Conservation (phyloP, 2,113 vertebrate genomes). For the Cebus imitator region DNA sequence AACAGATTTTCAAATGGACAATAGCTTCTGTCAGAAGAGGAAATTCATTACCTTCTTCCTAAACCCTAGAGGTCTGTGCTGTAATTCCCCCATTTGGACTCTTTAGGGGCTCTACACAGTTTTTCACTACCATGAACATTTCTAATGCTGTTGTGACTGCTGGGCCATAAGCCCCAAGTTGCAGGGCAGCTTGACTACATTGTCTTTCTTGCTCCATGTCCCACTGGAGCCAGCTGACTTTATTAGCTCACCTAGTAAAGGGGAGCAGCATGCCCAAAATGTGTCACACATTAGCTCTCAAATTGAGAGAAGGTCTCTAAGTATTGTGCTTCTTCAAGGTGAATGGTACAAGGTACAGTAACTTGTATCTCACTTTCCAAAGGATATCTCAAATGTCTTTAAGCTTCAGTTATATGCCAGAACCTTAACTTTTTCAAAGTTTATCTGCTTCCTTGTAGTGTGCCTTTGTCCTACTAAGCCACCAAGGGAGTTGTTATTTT, state of each 20-base stretch:
- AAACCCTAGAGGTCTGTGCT: background rate
- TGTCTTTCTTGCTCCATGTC: background rate
- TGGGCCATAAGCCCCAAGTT: background rate
- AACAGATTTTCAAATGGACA: background rate
- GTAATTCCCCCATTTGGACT: background rate
- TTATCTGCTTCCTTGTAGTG: background rate
- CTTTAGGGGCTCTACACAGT: background rate
- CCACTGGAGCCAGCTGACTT: background rate
- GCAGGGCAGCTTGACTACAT: background rate
- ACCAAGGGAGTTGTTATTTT: background rate
- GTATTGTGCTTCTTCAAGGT: background rate
- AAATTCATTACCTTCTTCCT: background rate
- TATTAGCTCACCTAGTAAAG: background rate
- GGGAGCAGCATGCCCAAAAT: background rate
- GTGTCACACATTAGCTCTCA: background rate
- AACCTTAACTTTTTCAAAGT: background rate
- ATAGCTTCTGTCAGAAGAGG: background rate
- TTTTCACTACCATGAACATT: background rate
- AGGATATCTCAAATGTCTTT: background rate
- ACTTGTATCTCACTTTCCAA: background rate
- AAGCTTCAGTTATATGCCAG: background rate
- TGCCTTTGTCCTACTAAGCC: background rate
- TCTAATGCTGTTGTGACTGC: background rate
- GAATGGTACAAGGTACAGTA: background rate
- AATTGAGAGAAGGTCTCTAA: background rate